Conservation (phyloP, 2,113 vertebrate species). For the Eretmodus cyanostictus region DNA sequence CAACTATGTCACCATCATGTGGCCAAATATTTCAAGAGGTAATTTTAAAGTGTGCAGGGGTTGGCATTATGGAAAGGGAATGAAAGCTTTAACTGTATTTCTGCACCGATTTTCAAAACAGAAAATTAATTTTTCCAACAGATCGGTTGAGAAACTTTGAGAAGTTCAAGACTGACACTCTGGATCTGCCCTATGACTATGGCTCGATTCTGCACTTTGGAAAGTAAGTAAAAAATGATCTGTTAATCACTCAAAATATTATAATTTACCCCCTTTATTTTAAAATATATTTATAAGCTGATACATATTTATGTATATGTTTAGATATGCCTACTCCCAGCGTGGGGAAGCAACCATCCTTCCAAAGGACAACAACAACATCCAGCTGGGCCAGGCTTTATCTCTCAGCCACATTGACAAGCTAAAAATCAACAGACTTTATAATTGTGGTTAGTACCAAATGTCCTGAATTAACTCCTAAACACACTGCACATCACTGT, state of each 20-base stretch:
- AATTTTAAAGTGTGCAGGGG: not conserved
- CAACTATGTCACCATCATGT: slow-evolving; percentile 62
- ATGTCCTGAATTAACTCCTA: not conserved
- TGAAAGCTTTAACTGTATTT: not conserved
- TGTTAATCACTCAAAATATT: not conserved
- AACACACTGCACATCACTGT: not conserved
- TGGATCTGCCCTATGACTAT: slow-evolving; percentile 73
- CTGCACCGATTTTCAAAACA: not conserved
- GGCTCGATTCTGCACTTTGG: slow-evolving; percentile 78
- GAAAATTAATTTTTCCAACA: slow-evolving; percentile 3
- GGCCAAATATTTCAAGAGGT: slow-evolving; percentile 73
- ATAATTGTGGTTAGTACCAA: slow-evolving; percentile 60
- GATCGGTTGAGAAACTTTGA: slow-evolving; percentile 73
- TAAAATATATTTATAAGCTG: not conserved
- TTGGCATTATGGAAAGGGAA: not conserved
- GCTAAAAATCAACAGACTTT: slow-evolving; percentile 73
- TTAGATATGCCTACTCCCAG: slow-evolving; percentile 71
- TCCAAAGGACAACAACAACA: slow-evolving; percentile 52
- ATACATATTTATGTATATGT: not conserved
- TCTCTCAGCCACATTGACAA: slow-evolving; percentile 65
- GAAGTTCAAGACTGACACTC: slow-evolving; percentile 62
- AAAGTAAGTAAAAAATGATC: slow-evolving; percentile 51
- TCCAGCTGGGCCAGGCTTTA: slow-evolving; percentile 59
- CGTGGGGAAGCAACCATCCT: slow-evolving; percentile 67
- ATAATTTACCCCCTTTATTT: not conserved